Base-by-base conservation (phyloP, 2,797 vertebrate species). In the Novumbra hubbsi region DNA sequence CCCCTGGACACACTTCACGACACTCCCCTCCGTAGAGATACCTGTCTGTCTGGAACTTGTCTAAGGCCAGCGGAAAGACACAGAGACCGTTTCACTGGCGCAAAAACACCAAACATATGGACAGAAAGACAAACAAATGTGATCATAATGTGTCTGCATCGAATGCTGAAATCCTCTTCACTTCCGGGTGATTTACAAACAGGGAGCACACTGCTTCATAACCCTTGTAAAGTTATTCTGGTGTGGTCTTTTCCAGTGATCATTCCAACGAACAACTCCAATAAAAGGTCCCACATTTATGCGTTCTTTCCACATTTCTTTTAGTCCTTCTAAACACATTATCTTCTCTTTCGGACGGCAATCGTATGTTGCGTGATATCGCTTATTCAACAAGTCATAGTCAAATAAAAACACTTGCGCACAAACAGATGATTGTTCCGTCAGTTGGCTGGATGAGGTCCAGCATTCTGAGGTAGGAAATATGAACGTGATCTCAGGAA, bases 11-110 rank as follows among this genome's bases (percentile, higher is more conserved):
- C 70, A 64, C 85, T 4, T 93, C 92, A 62, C 85, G 89, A 86
- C 97, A 99, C 80, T 95, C 88, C 14, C 91, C 89, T 24, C 76
- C 50, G 34, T 94, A 92, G 5, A 97, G 80, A 87, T 95, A 97
- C 66, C 83, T 90, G 16, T 85, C 60, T 4, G 64, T 84, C 16
- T 85, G 91, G n/a, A 90, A 89, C 73, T 73, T 89, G 76, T 98
- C 97, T 98, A 89, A 79, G 65, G 30, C 49, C 55, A 4, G 14
- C 4, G 15, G 34, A 68, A 9, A 24, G n/a, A 68, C 66, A 41
- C 32, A 38, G 7, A 68, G 24, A 52, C 7, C 28, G 27, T 52
- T 30, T 19, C n/a, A 70, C 41, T 28, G 21, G 48, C 16, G 48
- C n/a, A 70, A 21, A 69, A 21, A 69, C 45, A 70, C 14, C 19